Evolutionary conservation across 2,113 vertebrate genomes (phyloP), one percentile per base, ranked within the genome.

Genomic region (Chlorodrepanis virens): DNA sequence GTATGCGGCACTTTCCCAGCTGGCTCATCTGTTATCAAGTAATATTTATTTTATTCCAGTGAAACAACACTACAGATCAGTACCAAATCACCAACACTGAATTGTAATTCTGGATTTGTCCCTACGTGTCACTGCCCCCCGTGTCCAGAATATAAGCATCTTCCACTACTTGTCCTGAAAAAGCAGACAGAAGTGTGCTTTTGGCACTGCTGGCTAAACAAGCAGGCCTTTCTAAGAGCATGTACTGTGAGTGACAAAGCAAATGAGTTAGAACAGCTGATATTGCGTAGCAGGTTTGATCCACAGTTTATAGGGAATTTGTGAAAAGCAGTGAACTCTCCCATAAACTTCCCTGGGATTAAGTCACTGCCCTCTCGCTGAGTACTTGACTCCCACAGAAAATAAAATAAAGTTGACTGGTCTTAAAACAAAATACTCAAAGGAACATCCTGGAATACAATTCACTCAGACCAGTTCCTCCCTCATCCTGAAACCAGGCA

Each of bases 361-460:
- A 81, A 57, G 22, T 60, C 61, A 57, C 69, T 75, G 56, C 17
- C 45, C 31, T 13, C 25, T 44, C 10, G 5, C 49, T 14, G 21
- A 70, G 35, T 45, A 87, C 25, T 45, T 77, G 25, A 79, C 31
- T 87, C 37, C 27, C 74, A 87, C 20, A 70, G 67, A 93, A 89
- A 83, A 89, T 6, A 91, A 94, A 95, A 91, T 40, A 45, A 87
- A 72, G 27, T 49, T 90, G 56, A 90, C 16, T 60, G 17, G 22
- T 45, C 39, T 60, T 85, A 84, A 89, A 91, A 91, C 61, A 89
- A 92, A 94, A 89, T 47, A 29, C 47, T 87, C 65, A 89, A 78
- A 91, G 64, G 64, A 93, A 95, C 67, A 88, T 90, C 61, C 69
- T 94, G 89, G 61, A 89, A 95, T 83, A 85, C 44, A 95, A 80